phyloP scores from a whole-genome alignment of 2,888 invertebrate genomes.

The Nematopogon swammerdamellus region DNA sequence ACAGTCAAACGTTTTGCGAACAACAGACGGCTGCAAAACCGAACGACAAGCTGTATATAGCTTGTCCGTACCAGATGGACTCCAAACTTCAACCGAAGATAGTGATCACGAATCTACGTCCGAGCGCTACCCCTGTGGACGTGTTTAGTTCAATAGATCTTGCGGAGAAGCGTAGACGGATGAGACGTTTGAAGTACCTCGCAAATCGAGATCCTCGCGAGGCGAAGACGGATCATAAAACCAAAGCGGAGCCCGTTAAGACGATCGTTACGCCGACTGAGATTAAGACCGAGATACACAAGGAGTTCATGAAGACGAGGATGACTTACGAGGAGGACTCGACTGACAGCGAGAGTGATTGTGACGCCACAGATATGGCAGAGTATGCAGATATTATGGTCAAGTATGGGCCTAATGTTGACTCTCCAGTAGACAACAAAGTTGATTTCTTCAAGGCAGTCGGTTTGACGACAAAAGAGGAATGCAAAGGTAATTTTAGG shows the following conservation, averaged over 20 bases:
- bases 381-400: conserved; percentile 52
- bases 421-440: conserved; percentile 49
- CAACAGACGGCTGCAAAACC: conserved; percentile 17
- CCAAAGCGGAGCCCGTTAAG: conserved; percentile 18
- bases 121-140: conserved; percentile 23
- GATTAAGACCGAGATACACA: conserved; percentile 35
- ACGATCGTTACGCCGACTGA: conserved; percentile 39
- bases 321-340: conserved; percentile 28
- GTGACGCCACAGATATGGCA: conserved; percentile 46
- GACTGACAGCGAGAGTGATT: conserved; percentile 44
- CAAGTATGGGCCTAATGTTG: conserved; percentile 28
- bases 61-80: conserved; percentile 40
- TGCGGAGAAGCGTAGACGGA: conserved; percentile 49
- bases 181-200: conserved; percentile 38
- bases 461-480: conserved; percentile 58
- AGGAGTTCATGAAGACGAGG: conserved; percentile 32
- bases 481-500: conserved; percentile 52
- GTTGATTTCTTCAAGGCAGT: conserved; percentile 60
- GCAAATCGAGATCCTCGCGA: conserved; percentile 24
- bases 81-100: conserved; percentile 36
- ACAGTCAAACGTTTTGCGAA: conserved; percentile 21
- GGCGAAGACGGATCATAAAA: conserved; percentile 21
- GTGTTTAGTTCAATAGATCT: conserved; percentile 48
- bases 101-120: conserved; percentile 33
- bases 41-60: conserved; percentile 34